A percentile compares a stretch with the other conserved stretches of the same genome.
phyloP scores from a whole-genome alignment of 1,140 invertebrate species.

The Ceratina australensis region DNA sequence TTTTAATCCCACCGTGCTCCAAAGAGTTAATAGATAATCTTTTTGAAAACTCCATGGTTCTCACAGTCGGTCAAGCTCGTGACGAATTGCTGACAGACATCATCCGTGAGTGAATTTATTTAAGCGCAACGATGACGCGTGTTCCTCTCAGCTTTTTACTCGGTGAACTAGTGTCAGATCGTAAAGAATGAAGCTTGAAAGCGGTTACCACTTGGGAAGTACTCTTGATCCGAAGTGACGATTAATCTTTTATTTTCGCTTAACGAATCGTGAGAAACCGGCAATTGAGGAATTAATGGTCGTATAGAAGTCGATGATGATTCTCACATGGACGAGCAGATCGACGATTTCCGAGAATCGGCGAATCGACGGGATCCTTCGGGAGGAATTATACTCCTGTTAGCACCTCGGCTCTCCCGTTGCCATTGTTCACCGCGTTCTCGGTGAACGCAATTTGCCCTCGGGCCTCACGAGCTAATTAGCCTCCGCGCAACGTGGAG shows the following conservation, averaged over 20 bases:
- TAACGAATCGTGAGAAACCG: slow-evolving; percentile 47
- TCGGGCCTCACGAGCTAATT: slow-evolving; percentile 17
- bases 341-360: slow-evolving; percentile 18
- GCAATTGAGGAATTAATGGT: too few species aligned
- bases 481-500: slow-evolving; percentile 1
- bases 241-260: slow-evolving; percentile 70
- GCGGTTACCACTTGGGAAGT: slow-evolving; percentile 66
- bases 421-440: slow-evolving; percentile 14
- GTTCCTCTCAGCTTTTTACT: too few species aligned
- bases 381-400: slow-evolving; percentile 24
- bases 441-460: slow-evolving; percentile 26
- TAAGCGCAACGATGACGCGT: too few species aligned
- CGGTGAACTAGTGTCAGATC: too few species aligned
- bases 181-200: slow-evolving; percentile 39
- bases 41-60: too few species aligned
- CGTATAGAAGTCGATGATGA: background rate
- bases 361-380: slow-evolving; percentile 14
- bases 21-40: too few species aligned
- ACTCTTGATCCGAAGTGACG: slow-evolving; percentile 67
- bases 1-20: too few species aligned
- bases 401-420: slow-evolving; percentile 11
- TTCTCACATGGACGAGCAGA: slow-evolving; percentile 29
- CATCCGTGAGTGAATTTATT: too few species aligned
- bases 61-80: too few species aligned
- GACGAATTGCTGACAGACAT: too few species aligned